Conservation (phyloP, 1,140 invertebrate species). For the Caenorhabditis remanei region DNA sequence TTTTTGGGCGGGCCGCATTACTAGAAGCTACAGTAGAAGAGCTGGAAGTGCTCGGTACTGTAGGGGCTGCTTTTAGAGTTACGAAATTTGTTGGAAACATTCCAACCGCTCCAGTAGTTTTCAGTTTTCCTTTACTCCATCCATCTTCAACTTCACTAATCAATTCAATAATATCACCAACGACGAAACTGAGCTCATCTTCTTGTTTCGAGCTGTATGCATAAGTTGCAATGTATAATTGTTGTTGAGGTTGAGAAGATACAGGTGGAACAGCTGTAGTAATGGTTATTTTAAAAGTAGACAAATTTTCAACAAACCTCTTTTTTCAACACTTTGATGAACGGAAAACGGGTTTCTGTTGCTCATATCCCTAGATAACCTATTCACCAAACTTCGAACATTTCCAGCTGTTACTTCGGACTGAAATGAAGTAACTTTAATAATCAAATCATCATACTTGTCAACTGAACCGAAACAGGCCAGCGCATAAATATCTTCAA, state of each 20-base stretch:
- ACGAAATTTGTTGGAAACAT: constrained; percentile 61
- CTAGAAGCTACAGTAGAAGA: not conserved
- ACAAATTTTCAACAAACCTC: not conserved
- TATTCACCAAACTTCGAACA: constrained; percentile 27
- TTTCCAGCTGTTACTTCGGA: constrained; percentile 19
- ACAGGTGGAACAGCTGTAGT: not conserved
- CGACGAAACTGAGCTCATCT: constrained; percentile 58
- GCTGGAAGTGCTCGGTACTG: not conserved
- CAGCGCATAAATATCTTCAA: too few species aligned
- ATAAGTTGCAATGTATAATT: constrained; percentile 39
- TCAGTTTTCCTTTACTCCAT: constrained; percentile 54
- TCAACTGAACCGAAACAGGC: too few species aligned
- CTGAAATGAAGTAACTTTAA: not conserved
- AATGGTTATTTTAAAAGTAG: not conserved
- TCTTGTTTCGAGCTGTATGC: constrained; percentile 56
- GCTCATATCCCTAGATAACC: constrained; percentile 20
- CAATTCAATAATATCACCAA: constrained; percentile 54
- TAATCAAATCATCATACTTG: not conserved
- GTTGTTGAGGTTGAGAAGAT: not conserved
- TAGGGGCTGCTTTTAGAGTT: not conserved
- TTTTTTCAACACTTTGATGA: constrained; percentile 4
- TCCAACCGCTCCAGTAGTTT: constrained; percentile 34
- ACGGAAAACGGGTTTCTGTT: constrained; percentile 16
- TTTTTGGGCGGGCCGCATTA: not conserved
- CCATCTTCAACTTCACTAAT: constrained; percentile 58